Base-by-base conservation (phyloP, 2,888 invertebrate species). In the Lasioglossum oenotherae region DNA sequence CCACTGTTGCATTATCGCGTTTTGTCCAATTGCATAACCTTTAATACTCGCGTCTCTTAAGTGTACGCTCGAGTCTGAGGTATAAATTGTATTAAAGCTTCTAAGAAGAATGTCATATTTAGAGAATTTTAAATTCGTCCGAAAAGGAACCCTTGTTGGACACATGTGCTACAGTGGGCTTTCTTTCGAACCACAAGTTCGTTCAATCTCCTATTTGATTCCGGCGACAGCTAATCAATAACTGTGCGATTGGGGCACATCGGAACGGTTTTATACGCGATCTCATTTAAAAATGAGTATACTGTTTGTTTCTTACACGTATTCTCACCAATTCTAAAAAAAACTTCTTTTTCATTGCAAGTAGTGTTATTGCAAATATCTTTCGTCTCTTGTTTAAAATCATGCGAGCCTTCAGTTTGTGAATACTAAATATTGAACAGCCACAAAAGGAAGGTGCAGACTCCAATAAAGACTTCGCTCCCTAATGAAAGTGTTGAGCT, bases 141-240 rank as follows among this genome's bases (percentile, higher is more conserved):
- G 46, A 16, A 16, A 93, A 93, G 91, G 88, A 87, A 84, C 90
- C 91, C 92, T 89, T 81, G 38, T 64, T 88, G 86, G 88, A 89
- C 89, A 88, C 91, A 90, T 92, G 90, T 91, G 92, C 89, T 82
- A 91, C 91, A 87, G 88, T 86, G 86, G 88, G 85, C 85, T 90
- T 92, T 91, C 89, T 91, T 91, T 90, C 88, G 77, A 89, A 85
- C 90, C 90, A 73, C 89, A 85, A 88, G 80, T 78, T 83, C 80
- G 87, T 74, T 86, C 87, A 86, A 87, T 89, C 89, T 86, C 84
- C 84, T 74, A 82, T 88, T 85, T 88, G 88, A 92, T 92, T 92
- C 85, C 79, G 75, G 80, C 84, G 92, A 92, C 92, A 91, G 92
- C 87, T 92, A 92, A 92, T 92, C 92, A 88, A 92, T 92, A 92